Percentiles rank a stretch among this genome's conserved stretches.
These are phyloP conservation scores for Corythornis madagascariensis DNA, from an alignment of 2,113 vertebrate genomes.

Conservation along the genomic window DNA sequence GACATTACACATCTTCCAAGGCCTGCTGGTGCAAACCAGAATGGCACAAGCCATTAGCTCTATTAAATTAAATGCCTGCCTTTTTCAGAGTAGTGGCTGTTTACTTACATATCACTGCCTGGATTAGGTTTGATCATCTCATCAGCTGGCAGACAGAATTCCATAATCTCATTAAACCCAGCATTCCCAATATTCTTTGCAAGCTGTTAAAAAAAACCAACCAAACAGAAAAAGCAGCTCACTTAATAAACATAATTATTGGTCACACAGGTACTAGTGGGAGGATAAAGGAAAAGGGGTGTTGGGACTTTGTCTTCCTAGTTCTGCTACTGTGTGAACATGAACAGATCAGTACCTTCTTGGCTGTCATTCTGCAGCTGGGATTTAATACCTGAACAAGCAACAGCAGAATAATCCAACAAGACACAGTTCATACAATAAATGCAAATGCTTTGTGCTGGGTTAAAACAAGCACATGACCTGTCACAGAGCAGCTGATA, in stretches of 20 bases:
- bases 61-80: not conserved
- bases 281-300: not conserved
- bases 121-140: conserved; percentile 84
- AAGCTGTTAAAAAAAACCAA: conserved; percentile 77
- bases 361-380: not conserved
- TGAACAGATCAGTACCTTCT: not conserved
- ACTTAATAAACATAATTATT: not conserved
- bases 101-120: conserved; percentile 92
- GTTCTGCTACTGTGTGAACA: not conserved
- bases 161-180: conserved; percentile 97
- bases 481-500: not conserved
- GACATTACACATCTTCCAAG: not conserved
- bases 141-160: conserved; percentile 84
- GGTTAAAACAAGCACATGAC: not conserved
- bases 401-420: not conserved
- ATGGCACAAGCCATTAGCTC: not conserved
- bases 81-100: not conserved
- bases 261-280: not conserved
- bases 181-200: conserved; percentile 96
- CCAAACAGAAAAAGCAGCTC: not conserved
- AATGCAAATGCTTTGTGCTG: not conserved
- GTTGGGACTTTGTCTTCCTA: not conserved
- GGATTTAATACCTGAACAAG: not conserved
- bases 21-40: not conserved
- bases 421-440: not conserved